These are phyloP conservation scores for Urocitellus parryii DNA, from an alignment of 2,113 vertebrate species.

Conservation along the genomic window DNA sequence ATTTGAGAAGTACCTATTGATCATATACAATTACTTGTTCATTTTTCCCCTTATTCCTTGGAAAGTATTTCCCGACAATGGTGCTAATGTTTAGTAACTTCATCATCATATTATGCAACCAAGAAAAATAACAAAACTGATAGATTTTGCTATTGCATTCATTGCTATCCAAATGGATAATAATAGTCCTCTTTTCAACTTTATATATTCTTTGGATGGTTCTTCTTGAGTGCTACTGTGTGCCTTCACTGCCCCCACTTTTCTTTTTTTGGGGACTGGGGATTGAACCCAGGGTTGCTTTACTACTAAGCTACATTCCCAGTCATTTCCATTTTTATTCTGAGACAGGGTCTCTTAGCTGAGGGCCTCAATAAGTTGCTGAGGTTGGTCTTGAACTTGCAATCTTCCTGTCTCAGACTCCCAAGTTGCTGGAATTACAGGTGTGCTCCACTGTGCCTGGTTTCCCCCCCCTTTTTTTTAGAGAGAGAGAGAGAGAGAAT, in stretches of 20 bases:
- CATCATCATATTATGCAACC: slow-evolving; percentile 38
- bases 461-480: no score
- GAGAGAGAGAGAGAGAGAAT: no score
- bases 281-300: no score
- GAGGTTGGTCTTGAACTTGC: no score
- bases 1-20: background rate
- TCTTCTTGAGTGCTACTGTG: background rate
- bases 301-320: no score
- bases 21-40: background rate
- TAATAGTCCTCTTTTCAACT: background rate
- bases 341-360: no score
- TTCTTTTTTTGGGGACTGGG: background rate
- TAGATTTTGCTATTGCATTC: background rate
- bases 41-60: slow-evolving; percentile 11
- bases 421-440: no score
- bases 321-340: no score
- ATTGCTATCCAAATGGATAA: background rate
- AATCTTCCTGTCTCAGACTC: no score
- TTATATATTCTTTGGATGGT: background rate
- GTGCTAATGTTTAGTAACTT: slow-evolving; percentile 42
- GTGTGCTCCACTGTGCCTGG: no score
- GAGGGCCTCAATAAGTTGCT: no score
- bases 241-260: background rate
- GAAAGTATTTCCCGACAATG: background rate
- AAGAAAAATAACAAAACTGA: slow-evolving; percentile 22